phyloP scores from a whole-genome alignment of 2,797 vertebrate genomes.

The Champsocephalus esox region DNA sequence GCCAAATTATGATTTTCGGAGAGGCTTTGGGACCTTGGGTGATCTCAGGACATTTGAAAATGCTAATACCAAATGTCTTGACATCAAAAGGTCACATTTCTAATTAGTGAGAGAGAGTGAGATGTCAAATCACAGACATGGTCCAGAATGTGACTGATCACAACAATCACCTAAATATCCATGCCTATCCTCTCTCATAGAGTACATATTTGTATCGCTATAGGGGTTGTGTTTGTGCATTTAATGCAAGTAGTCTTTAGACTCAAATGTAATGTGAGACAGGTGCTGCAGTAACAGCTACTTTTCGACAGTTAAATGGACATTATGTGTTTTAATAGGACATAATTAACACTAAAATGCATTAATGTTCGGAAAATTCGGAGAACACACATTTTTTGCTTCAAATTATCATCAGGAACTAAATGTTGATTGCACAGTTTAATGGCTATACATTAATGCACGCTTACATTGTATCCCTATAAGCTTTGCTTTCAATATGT shows the following conservation, averaged over 20 bases:
- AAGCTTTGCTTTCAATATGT: no score
- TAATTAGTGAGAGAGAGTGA: constrained; percentile 28
- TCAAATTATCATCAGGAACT: no score
- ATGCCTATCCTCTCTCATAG: not conserved
- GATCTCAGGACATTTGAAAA: constrained; percentile 39
- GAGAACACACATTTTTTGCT: no score
- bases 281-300: constrained; percentile 3
- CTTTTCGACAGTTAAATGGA: no score
- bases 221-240: not conserved
- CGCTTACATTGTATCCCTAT: no score
- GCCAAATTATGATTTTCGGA: constrained; percentile 14
- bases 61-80: constrained; percentile 28
- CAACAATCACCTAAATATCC: not conserved
- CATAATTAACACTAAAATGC: constrained; percentile 13
- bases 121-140: not conserved
- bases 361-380: not conserved
- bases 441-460: no score
- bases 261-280: constrained; percentile 3
- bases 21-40: not conserved
- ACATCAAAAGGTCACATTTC: constrained; percentile 28
- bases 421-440: no score
- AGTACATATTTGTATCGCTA: not conserved
- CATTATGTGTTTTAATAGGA: not conserved
- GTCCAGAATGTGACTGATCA: not conserved
- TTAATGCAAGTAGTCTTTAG: not conserved